Base-by-base conservation (phyloP, 2,797 vertebrate species). In the Rachycentron canadum region DNA sequence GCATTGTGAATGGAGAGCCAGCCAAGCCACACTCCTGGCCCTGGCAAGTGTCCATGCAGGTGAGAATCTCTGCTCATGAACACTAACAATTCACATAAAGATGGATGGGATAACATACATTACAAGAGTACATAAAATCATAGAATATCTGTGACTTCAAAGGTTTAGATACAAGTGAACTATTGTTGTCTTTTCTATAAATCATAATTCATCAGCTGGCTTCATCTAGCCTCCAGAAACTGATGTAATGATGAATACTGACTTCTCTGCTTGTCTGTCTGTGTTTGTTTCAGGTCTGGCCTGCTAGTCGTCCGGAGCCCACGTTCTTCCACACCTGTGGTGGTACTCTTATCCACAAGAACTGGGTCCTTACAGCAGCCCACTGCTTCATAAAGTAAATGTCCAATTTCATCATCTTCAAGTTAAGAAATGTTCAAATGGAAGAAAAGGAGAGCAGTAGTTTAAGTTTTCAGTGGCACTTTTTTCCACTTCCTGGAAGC, bases 1-100 rank as follows among this genome's bases (percentile, higher is more conserved):
- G 93, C 58, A 96, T 96, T 69, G 95, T 96, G 47, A 96, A 95
- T 1, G 95, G 95, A 53, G 95, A 95, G 72, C 60, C 63, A 19
- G 95, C 95, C 78, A 88, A 0, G 64, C 78, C 93, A 9, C 93
- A 95, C 87, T 94, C 94, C 69, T 95, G 95, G 94, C 95, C 94
- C 56, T 96, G 95, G 94, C 95, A 96, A 66, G 95, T 95, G 73
- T 96, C 95, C 83, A 95, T 96, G 94, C 95, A 95, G 94, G 95
- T 95, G 86, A 86, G 83, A 38, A 50, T 58, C 50, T 65, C 23
- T 19, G 2, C 65, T 67, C 26, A 56, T 32, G 23, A 45, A 65
- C 41, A 3, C 1, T 47, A n/a, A 53, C n/a, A 32, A 60, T 36
- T 58, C 55, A 58, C 23, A 57, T 2, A 2, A 23, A 55, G 14